These are phyloP conservation scores for Corythornis vintsioides DNA, from an alignment of 2,113 vertebrate species.

Conservation along the genomic window DNA sequence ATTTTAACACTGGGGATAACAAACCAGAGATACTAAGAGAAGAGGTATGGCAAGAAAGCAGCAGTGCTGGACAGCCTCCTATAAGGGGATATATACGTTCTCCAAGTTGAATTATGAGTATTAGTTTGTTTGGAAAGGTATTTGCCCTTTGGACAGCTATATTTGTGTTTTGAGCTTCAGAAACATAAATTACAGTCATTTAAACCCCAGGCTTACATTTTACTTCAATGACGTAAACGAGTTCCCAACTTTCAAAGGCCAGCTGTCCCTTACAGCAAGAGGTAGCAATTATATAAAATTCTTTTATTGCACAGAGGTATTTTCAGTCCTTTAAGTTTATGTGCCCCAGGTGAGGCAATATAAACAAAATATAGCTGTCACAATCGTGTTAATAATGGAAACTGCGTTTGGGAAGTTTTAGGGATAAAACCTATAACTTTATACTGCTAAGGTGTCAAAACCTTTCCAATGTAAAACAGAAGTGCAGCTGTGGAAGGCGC, in stretches of 20 bases:
- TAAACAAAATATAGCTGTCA: conserved; percentile 15
- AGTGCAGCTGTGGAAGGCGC: neutral
- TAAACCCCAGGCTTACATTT: conserved; percentile 60
- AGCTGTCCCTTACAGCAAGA: conserved; percentile 63
- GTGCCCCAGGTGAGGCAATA: conserved; percentile 45
- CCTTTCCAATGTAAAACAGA: conserved; percentile 11
- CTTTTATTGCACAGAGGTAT: conserved; percentile 44
- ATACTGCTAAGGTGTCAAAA: conserved; percentile 53
- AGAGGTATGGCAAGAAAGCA: neutral
- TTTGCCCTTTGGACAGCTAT: conserved; percentile 65
- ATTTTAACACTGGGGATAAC: neutral
- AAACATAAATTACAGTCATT: conserved; percentile 61
- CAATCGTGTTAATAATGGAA: conserved; percentile 52
- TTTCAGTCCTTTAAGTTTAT: conserved; percentile 55
- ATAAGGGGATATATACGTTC: neutral
- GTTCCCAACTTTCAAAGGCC: conserved; percentile 55
- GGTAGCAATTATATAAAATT: conserved; percentile 64
- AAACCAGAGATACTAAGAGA: neutral
- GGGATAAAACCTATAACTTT: conserved; percentile 52
- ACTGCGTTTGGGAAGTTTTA: conserved; percentile 63
- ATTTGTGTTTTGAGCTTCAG: conserved; percentile 56
- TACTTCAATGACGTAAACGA: conserved; percentile 43
- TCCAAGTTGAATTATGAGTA: conserved; percentile 7
- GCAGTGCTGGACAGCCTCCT: neutral
- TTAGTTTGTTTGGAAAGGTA: conserved; percentile 33